A percentile compares a stretch with the other conserved stretches of the same genome.
phyloP scores from a whole-genome alignment of 1,140 invertebrate genomes.

The Chironomus tepperi region DNA sequence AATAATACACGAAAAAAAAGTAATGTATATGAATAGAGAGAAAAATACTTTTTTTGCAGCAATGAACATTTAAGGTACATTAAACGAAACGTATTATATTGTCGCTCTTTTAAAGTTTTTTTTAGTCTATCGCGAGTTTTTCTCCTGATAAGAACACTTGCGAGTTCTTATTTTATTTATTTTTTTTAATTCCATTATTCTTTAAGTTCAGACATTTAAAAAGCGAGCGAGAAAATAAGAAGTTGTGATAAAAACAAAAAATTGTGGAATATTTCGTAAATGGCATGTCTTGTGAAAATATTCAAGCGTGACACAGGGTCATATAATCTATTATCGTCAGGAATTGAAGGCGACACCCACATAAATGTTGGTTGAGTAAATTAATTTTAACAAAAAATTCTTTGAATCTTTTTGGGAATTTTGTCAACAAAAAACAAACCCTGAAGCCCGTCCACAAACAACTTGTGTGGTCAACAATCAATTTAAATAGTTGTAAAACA shows the following conservation, averaged over 20 bases:
- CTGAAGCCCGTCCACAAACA: no score
- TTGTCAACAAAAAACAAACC: no score
- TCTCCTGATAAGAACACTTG: background rate
- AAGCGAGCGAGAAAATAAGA: no score
- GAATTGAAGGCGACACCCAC: background rate
- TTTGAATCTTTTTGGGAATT: background rate
- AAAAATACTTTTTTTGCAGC: background rate
- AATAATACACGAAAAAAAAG: background rate
- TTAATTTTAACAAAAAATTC: background rate
- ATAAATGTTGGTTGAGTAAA: constrained; percentile 15
- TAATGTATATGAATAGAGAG: background rate
- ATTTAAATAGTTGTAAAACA: no score
- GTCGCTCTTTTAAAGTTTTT: background rate
- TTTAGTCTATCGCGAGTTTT: constrained; percentile 1
- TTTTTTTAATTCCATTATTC: no score
- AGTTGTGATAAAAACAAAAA: no score
- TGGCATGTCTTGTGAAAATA: constrained; percentile 5
- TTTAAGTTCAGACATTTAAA: no score
- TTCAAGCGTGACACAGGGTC: background rate
- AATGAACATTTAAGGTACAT: background rate
- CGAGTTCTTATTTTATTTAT: background rate
- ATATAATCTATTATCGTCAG: background rate
- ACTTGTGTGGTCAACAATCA: no score
- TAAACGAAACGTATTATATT: background rate
- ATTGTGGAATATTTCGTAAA: background rate